Evolutionary conservation across 1,140 invertebrate species (phyloP).

Genomic region (Ericerus pela): DNA sequence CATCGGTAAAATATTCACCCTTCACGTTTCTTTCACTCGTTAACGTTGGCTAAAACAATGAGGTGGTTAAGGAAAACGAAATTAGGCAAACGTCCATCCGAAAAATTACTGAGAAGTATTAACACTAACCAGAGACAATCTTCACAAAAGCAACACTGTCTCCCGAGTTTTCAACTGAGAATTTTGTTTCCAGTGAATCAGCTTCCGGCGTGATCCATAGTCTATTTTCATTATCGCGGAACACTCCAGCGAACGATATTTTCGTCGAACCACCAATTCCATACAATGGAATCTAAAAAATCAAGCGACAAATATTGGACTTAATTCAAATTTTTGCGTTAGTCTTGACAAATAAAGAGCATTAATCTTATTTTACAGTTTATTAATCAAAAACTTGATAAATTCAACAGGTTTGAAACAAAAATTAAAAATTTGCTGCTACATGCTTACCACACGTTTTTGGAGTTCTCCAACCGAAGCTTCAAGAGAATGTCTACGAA

Average conservation of each 20-base stretch:
- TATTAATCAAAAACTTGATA: too few relatives aligned
- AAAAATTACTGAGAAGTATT: too few relatives aligned
- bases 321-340: too few relatives aligned
- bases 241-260: neutral
- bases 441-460: neutral
- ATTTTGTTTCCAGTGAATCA: neutral
- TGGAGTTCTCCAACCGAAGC: neutral
- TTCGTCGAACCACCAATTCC: neutral
- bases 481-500: neutral
- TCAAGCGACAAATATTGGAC: neutral
- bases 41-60: too few relatives aligned
- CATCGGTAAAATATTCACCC: too few relatives aligned
- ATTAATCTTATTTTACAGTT: too few relatives aligned
- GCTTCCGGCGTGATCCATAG: neutral
- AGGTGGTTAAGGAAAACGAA: too few relatives aligned
- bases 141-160: neutral
- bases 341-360: too few relatives aligned
- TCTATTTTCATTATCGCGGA: conserved; percentile 1
- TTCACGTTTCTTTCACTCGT: too few relatives aligned
- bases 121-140: neutral
- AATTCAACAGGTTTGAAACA: too few relatives aligned
- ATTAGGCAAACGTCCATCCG: too few relatives aligned
- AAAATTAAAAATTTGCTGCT: neutral
- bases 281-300: conserved; percentile 3
- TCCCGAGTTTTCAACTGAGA: neutral